These are phyloP conservation scores for Drosophila lacteicornis DNA, from an alignment of 1,140 invertebrate species.

Conservation along the genomic window DNA sequence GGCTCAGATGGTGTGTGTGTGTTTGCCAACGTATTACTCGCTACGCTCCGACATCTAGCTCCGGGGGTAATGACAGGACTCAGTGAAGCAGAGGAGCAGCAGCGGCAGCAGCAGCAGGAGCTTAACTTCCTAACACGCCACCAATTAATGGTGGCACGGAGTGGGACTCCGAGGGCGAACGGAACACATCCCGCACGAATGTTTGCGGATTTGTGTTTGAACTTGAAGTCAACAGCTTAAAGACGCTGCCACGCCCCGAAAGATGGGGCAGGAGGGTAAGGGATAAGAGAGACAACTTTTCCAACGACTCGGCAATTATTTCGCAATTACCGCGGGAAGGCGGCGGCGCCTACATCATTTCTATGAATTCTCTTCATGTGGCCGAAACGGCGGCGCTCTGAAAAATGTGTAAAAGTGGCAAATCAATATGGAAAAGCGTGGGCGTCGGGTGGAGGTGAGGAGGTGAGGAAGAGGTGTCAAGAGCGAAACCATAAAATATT, in stretches of 20 bases:
- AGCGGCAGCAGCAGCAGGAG: conserved; percentile 41
- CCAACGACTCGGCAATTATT: conserved; percentile 45
- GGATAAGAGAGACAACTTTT: conserved; percentile 6
- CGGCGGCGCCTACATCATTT: conserved; percentile 25
- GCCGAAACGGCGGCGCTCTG: conserved; percentile 1
- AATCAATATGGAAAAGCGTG: conserved; percentile 55
- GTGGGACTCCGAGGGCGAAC: background rate
- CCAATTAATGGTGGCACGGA: conserved; percentile 52
- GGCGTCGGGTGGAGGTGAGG: background rate
- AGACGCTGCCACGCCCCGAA: conserved; percentile 43
- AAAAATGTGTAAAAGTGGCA: conserved; percentile 40
- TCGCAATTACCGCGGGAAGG: conserved; percentile 35
- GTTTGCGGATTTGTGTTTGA: conserved; percentile 64
- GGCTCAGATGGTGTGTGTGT: conserved; percentile 13
- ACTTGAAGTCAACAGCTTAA: conserved; percentile 61
- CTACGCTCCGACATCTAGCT: conserved; percentile 53
- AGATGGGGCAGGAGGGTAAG: background rate
- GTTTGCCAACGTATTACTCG: conserved; percentile 62
- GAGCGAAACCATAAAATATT: conserved; percentile 69
- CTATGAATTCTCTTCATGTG: conserved; percentile 17
- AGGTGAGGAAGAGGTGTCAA: conserved; percentile 40
- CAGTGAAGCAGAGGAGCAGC: conserved; percentile 45
- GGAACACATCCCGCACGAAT: conserved; percentile 27
- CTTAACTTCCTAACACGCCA: conserved; percentile 67
- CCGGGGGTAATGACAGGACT: conserved; percentile 56